Evolutionary conservation across 2,888 invertebrate genomes (phyloP).

Genomic region (Artemia sinica): DNA sequence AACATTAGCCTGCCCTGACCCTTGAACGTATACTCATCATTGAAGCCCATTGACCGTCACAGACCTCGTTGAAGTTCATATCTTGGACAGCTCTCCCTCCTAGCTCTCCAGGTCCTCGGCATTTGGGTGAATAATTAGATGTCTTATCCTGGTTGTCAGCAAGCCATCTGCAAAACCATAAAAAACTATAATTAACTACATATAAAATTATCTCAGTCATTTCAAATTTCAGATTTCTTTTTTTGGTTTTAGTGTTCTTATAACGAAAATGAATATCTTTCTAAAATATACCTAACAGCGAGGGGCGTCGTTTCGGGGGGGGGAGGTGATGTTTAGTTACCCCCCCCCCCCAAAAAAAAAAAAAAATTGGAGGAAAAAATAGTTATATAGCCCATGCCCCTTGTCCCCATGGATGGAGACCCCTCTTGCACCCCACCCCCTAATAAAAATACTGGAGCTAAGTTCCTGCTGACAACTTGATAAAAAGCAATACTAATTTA

Average conservation of each 20-base stretch:
- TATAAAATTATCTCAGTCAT: too few species aligned
- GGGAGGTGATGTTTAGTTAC: neutral
- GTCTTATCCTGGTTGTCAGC: conserved; percentile 46
- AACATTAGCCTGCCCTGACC: neutral
- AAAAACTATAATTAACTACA: too few species aligned
- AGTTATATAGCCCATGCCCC: too few species aligned
- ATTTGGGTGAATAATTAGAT: conserved; percentile 50
- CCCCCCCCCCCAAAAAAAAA: neutral
- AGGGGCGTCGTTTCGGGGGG: neutral
- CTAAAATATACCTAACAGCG: neutral
- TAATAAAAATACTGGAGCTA: too few species aligned
- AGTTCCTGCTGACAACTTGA: too few species aligned
- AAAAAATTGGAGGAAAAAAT: too few species aligned
- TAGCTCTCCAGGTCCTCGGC: conserved; percentile 51
- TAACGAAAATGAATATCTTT: too few species aligned
- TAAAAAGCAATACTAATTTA: neutral
- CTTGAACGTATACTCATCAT: conserved; percentile 35
- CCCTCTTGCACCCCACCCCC: too few species aligned
- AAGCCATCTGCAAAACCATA: conserved; percentile 40
- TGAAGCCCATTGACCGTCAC: conserved; percentile 59
- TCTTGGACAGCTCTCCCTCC: conserved; percentile 49
- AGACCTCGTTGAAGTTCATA: conserved; percentile 51
- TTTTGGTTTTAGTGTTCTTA: too few species aligned
- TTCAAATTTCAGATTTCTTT: too few species aligned
- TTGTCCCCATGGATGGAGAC: too few species aligned